Evolutionary conservation across 1,140 invertebrate species (phyloP), one percentile per base, ranked within the genome.

Genomic region (Atta texana): DNA sequence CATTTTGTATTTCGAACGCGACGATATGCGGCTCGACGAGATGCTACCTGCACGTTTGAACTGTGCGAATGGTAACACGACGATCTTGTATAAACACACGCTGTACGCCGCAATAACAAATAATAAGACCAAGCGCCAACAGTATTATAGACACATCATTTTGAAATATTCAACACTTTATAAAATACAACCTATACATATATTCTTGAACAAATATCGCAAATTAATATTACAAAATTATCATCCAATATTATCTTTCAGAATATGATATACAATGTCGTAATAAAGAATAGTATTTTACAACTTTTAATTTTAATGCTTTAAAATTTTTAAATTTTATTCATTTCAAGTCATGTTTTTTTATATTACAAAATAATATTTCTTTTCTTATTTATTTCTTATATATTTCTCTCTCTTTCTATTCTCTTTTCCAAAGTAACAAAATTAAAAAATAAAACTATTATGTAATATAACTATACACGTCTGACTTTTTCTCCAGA

Each of bases 31-130:
- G 21, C 6, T 28, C 44, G 24, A 16, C 44, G 18, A 5, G 18
- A 5, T 28, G 28, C 8, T 74, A 55, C 3, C 10, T 55, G 51
- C 4, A 10, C n/a, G 16, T n/a, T 55, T 12, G 51, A 53, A n/a
- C 5, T 12, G 18, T 21, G 2, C n/a, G n/a, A 74, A 74, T 57
- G 31, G 28, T 44, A 72, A 0, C 28, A 18, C 0, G 24, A 8
- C 51, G 71, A 74, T 28, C 28, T 31, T 55, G 51, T 31, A 55
- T 55, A 74, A 74, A 74, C 28, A 74, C 5, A 8, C 18, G 18
- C 21, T 57, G 10, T 31, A 34, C 10, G 28, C 18, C 1, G 7
- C 18, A 55, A 68, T 44, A 44, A 44, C 34, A 34, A 74, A 74
- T 18, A 31, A 6, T 28, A 74, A 57, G 51, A 2, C 2, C n/a